Evolutionary conservation across 2,888 invertebrate genomes (phyloP).

Genomic region (Tenthredo distinguenda): DNA sequence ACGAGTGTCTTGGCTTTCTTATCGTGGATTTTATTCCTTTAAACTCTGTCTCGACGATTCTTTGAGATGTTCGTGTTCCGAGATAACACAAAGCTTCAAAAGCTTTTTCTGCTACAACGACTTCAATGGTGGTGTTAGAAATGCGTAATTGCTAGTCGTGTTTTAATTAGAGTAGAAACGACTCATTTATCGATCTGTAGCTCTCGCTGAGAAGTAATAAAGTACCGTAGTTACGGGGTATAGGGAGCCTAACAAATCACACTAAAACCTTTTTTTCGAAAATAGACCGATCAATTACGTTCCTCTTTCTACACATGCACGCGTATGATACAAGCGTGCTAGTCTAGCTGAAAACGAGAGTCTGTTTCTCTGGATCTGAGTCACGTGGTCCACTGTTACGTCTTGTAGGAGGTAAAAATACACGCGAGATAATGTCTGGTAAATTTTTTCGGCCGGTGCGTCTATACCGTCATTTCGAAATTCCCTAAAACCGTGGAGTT

Average conservation of each 20-base stretch:
- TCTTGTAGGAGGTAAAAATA: slow-evolving; percentile 29
- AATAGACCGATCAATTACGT: slow-evolving; percentile 24
- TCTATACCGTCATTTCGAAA: background rate
- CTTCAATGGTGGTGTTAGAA: background rate
- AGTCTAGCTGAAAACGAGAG: slow-evolving; percentile 25
- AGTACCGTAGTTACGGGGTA: background rate
- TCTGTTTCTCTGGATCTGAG: background rate
- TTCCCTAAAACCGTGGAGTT: background rate
- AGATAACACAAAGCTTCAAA: background rate
- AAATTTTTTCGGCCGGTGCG: slow-evolving; percentile 5
- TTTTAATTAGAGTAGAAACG: slow-evolving; percentile 32
- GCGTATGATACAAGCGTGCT: background rate
- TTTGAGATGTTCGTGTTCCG: background rate
- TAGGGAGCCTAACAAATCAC: slow-evolving; percentile 38
- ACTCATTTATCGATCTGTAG: slow-evolving; percentile 37
- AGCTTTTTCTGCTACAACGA: background rate
- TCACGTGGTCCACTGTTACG: slow-evolving; percentile 41
- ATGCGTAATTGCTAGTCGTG: background rate
- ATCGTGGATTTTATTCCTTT: background rate
- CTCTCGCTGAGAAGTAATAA: background rate
- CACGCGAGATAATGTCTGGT: slow-evolving; percentile 42
- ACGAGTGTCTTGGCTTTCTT: background rate
- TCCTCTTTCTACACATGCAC: background rate
- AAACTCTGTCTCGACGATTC: background rate
- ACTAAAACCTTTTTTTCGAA: background rate